Base-by-base conservation (phyloP, 1,140 invertebrate genomes). In the Saccostrea cuccullata region DNA sequence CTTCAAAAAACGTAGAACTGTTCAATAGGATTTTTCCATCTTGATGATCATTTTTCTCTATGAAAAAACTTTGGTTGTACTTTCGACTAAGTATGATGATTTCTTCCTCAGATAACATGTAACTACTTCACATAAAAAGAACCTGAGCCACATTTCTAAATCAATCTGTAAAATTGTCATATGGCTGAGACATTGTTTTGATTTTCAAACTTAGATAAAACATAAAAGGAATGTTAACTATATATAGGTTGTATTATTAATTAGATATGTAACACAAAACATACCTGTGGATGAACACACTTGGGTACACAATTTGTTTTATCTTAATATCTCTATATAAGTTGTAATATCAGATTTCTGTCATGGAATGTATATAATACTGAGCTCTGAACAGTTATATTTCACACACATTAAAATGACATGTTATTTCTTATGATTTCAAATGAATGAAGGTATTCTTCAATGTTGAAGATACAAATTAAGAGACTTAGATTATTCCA, bases 341-440 rank as follows among this genome's bases (percentile, higher is more conserved):
- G n/a, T 64, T 64, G 58, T 64, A 77, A 77, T 77, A 77, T 77
- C 70, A 77, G 8, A 36, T 36, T 77, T 26, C 15, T 77, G 30
- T 64, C 58, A 64, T 64, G 58, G 58, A 64, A 77, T 77, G 30
- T 36, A 15, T 77, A 77, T 77, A 77, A 77, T 77, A 77, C 70
- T 77, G 70, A 77, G 70, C 70, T 77, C 70, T 77, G 23, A 77
- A 77, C 58, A 64, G 13, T 36, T 36, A 64, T 64, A 64, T 17
- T 64, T 17, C 3, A 20, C n/a, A 64, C 17, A 5, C 17, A 17
- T 64, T 17, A 60, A 15, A 64, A 17, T 64, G 58, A 64, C 58
- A 64, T 1, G 17, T 20, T 47, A 47, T 3, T 47, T 47, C 47
- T 47, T 6, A 47, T 47, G 47, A 47, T 47, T 47, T 47, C 2